phyloP scores from a whole-genome alignment of 2,888 invertebrate genomes.

The Neocrepidodera transversa region DNA sequence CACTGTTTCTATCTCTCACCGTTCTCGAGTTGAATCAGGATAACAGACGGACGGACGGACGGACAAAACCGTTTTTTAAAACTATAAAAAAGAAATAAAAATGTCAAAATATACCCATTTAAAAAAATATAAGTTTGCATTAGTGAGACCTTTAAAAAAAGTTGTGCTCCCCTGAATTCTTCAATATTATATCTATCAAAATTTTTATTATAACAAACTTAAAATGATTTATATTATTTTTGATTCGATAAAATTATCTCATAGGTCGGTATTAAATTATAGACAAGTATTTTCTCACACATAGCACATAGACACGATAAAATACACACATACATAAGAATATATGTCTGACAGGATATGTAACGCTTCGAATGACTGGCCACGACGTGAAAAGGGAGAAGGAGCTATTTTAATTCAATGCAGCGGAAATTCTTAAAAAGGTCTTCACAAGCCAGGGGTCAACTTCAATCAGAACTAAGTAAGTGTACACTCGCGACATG shows the following conservation, averaged over 20 bases:
- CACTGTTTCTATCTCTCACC: no score
- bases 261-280: slow-evolving; percentile 11
- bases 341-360: slow-evolving; percentile 42
- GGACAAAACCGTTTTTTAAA: no score
- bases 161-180: no score
- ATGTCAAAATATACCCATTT: no score
- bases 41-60: no score
- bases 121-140: no score
- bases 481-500: background rate
- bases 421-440: slow-evolving; percentile 48
- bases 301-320: slow-evolving; percentile 10
- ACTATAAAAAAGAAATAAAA: no score
- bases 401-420: slow-evolving; percentile 42
- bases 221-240: background rate
- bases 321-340: slow-evolving; percentile 13
- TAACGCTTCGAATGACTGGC: slow-evolving; percentile 45
- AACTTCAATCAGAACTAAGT: slow-evolving; percentile 28
- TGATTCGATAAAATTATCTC: background rate
- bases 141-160: no score
- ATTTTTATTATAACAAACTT: no score
- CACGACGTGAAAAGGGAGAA: slow-evolving; percentile 38
- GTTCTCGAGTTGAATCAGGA: no score
- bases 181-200: no score
- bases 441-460: slow-evolving; percentile 35
- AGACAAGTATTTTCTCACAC: slow-evolving; percentile 25